A percentile compares a stretch with the other conserved stretches of the same genome.
Conservation (phyloP, 2,797 vertebrate species). For the Notoglanidium macrostoma region DNA sequence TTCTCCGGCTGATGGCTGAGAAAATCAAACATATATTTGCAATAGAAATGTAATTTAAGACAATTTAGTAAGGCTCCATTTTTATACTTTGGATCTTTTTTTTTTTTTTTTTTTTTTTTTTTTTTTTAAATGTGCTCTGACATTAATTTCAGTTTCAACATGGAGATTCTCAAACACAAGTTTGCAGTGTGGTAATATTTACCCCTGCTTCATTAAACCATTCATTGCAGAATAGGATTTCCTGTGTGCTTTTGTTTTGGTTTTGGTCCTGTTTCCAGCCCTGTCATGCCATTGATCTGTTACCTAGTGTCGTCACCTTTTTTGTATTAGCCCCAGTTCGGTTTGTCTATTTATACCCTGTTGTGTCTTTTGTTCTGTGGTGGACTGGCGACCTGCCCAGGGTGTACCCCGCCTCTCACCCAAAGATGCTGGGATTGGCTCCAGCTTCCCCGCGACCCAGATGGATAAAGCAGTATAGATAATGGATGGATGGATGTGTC, state of each 20-base stretch:
- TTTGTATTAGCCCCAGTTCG: neutral
- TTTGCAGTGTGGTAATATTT: neutral
- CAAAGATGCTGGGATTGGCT: no score
- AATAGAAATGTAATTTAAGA: constrained; percentile 32
- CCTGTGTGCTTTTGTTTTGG: neutral
- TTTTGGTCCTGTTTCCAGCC: neutral
- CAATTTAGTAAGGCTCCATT: neutral
- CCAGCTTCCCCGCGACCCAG: no score
- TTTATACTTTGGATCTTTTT: neutral
- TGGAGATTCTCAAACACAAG: neutral
- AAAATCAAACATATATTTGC: constrained; percentile 25
- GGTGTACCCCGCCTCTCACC: no score
- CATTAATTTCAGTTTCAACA: constrained; percentile 21
- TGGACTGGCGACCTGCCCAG: no score
- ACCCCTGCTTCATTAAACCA: neutral
- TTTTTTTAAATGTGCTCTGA: constrained; percentile 2
- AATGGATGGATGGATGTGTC: no score
- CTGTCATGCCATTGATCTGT: neutral
- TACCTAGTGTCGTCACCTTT: neutral
- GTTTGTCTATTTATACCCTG: neutral
- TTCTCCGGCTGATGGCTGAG: constrained; percentile 33
- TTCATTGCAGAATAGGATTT: neutral
- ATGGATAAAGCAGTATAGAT: no score
- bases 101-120: neutral
- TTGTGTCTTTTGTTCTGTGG: neutral